These are phyloP conservation scores for Tiliacea citrago DNA, from an alignment of 2,888 invertebrate genomes.

Conservation along the genomic window DNA sequence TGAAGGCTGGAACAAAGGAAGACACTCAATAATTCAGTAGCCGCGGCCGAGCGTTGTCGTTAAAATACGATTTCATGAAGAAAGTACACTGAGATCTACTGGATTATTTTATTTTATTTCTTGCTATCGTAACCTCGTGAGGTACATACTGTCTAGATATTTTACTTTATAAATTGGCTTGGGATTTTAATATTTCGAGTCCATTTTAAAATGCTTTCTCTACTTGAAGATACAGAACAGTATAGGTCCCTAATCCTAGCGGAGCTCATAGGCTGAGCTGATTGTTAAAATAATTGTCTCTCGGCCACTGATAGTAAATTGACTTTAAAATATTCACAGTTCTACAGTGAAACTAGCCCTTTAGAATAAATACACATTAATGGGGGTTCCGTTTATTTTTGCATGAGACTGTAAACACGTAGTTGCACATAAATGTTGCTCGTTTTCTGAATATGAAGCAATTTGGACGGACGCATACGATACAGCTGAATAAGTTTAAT, in stretches of 20 bases:
- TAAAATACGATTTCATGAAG: constrained; percentile 58
- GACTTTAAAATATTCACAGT: not conserved
- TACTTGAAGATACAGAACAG: too few relatives aligned
- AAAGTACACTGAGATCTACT: constrained; percentile 15
- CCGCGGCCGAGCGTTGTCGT: constrained; percentile 40
- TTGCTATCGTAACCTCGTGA: not conserved
- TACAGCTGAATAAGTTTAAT: constrained; percentile 54
- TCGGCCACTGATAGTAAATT: too few relatives aligned
- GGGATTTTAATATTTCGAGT: too few relatives aligned
- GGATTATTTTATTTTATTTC: not conserved
- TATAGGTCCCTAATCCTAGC: not conserved
- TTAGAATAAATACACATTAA: not conserved
- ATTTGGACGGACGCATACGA: constrained; percentile 20
- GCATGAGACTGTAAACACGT: not conserved
- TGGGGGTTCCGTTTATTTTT: not conserved
- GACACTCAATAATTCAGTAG: constrained; percentile 55
- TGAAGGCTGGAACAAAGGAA: constrained; percentile 48
- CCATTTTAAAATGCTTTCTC: too few relatives aligned
- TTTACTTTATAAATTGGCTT: not conserved
- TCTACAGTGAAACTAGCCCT: not conserved
- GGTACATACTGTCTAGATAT: not conserved
- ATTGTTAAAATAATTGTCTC: too few relatives aligned
- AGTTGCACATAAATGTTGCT: not conserved
- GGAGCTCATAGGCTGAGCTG: too few relatives aligned
- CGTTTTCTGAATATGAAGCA: constrained; percentile 30